These are phyloP conservation scores for Sus cebifrons DNA, from an alignment of 2,797 vertebrate species.

Conservation along the genomic window DNA sequence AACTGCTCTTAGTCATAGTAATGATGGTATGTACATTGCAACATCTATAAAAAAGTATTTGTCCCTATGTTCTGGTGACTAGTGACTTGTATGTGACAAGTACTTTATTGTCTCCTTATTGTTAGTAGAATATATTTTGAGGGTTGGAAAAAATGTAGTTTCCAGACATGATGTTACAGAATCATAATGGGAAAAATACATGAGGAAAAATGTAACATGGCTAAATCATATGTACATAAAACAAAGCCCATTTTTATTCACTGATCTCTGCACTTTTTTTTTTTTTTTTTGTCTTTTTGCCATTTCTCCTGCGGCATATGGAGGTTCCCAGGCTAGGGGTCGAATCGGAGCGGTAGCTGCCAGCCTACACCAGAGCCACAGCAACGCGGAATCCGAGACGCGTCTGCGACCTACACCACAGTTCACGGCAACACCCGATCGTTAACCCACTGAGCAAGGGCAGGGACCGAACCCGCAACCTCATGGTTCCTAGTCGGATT, in stretches of 20 bases:
- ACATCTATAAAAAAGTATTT: conserved; percentile 61
- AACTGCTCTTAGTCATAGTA: conserved; percentile 60
- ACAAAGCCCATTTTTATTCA: background rate
- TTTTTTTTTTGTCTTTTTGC: too few species aligned
- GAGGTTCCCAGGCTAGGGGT: too few species aligned
- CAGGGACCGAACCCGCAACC: too few species aligned
- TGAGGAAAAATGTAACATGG: background rate
- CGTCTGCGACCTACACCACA: too few species aligned
- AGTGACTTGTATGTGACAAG: conserved; percentile 26
- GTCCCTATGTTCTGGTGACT: conserved; percentile 50
- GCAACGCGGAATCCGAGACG: too few species aligned
- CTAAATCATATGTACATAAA: conserved; percentile 35
- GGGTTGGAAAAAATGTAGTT: conserved; percentile 42
- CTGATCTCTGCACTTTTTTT: background rate
- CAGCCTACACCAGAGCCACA: too few species aligned
- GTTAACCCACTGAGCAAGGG: too few species aligned
- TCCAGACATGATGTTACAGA: background rate
- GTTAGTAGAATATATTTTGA: conserved; percentile 61
- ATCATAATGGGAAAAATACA: conserved; percentile 35
- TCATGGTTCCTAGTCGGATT: too few species aligned
- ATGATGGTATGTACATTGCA: conserved; percentile 52
- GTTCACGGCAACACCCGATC: too few species aligned
- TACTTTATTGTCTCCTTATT: conserved; percentile 66
- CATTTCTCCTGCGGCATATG: too few species aligned
- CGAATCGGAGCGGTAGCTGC: too few species aligned